Conservation (phyloP, 1,140 invertebrate species). For the Bombus consobrinus region DNA sequence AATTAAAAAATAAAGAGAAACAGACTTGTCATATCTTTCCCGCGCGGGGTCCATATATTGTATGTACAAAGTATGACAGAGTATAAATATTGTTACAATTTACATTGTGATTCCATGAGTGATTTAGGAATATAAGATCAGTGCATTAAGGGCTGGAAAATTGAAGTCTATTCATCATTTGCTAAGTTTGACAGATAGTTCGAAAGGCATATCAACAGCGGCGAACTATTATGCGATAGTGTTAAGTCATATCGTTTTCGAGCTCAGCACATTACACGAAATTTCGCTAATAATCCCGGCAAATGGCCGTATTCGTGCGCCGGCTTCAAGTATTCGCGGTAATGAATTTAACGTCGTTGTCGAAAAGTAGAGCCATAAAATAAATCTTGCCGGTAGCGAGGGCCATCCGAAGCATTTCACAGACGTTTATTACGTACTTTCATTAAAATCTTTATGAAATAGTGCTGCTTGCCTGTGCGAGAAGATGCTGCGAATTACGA, state of each 20-base stretch:
- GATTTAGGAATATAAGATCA: neutral
- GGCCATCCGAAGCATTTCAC: conserved; percentile 60
- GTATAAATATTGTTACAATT: neutral
- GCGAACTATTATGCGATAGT: conserved; percentile 4
- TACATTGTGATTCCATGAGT: too few species aligned
- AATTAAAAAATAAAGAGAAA: too few species aligned
- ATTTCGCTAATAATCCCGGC: conserved; percentile 68
- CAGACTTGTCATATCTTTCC: too few species aligned
- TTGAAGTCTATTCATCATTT: neutral
- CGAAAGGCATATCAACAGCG: neutral
- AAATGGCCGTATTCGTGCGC: conserved; percentile 58
- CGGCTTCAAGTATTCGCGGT: conserved; percentile 60
- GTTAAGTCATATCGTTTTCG: conserved; percentile 29
- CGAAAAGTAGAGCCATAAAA: conserved; percentile 73
- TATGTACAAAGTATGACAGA: neutral
- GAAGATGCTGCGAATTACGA: conserved; percentile 37
- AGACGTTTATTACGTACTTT: conserved; percentile 71
- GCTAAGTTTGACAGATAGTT: neutral
- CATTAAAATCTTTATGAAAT: conserved; percentile 73
- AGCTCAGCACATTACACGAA: conserved; percentile 49
- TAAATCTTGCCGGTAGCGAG: conserved; percentile 63
- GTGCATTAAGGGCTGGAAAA: neutral
- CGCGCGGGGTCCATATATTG: too few species aligned
- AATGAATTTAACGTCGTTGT: conserved; percentile 73
- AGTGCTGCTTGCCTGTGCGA: conserved; percentile 48